Base-by-base conservation (phyloP, 1,140 invertebrate species). In the Tetragnatha versicolor region DNA sequence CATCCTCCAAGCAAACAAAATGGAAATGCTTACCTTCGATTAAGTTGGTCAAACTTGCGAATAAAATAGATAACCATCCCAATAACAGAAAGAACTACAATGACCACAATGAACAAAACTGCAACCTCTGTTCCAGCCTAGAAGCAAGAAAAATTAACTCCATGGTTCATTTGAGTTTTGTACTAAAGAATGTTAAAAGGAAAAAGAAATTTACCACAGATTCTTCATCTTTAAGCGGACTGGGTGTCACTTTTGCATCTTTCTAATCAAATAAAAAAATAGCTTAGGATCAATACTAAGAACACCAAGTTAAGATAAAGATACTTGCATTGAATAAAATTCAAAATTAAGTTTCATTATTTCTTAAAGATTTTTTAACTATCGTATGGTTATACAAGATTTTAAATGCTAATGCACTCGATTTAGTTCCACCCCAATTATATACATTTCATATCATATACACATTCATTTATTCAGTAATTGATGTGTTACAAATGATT, bases 31-130 rank as follows among this genome's bases (percentile, higher is more conserved):
- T 68, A 69, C 75, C 47, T 58, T 37, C 61, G 31, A 49, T 78
- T 78, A 5, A 78, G 47, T n/a, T 78, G 75, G 63, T 78, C 63
- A 68, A 78, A 78, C 47, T 78, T 78, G 4, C 75, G 31, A 33
- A 78, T 45, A 31, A 78, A 78, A 39, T 78, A 78, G 25, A 78
- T 49, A 17, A 69, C 75, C 75, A 78, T 78, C 22, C 61, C 61
- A 58, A 78, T 58, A 14, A 78, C 65, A 47, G 75, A 55, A 7
- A 66, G 35, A 14, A 78, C 47, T 20, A 78, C 75, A 29, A 78
- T 69, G 12, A 65, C 75, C 33, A 78, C 65, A 47, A 78, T 78
- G 27, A 78, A 66, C 22, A 69, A 33, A 60, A 78, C 65, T 3
- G 63, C 63, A 20, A 51, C 65, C 45, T 78, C 75, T 33, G 75